Base-by-base conservation (phyloP, 2,797 vertebrate species). In the Moxostoma hubbsi region DNA sequence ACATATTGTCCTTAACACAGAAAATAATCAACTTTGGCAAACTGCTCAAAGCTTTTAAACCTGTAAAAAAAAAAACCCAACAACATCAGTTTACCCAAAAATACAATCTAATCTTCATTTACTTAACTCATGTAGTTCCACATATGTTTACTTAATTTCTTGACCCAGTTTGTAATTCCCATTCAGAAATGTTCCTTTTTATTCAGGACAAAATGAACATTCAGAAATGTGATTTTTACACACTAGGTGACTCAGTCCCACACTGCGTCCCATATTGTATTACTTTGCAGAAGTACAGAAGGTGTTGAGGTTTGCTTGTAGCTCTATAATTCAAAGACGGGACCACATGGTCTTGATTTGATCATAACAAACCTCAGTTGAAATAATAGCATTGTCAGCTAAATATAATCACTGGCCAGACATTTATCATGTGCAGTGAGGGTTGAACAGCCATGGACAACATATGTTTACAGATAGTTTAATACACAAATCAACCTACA, bases 1-100 rank as follows among this genome's bases (percentile, higher is more conserved):
- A 62, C 66, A 70, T 61, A 62, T 70, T 62, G 66, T 78, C 76
- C 76, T 70, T 67, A 83, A 54, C 62, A 63, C 5, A 57, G 61
- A 70, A 79, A 62, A 73, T 24, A 71, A 67, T 47, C 73, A 61
- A 49, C 13, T 70, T 6, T 62, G 7, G 24, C 18, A 63, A 63
- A 78, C 15, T 1, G 36, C 58, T 59, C 8, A 36, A 3, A 63
- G 8, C 61, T 45, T 11, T 1, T 16, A 62, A 7, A 70, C 47
- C 75, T 77, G 57, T 61, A 70, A 13, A 62, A 43, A 47, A 7
- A 36, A 36, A 24, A 24, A 24, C 0, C 1, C 1, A 36, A 36
- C 3, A 43, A 11, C 24, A n/a, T n/a, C n/a, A 49, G 47, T 24
- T 74, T 7, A 47, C 51, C 43, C 15, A 9, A 9, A 7, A 45